Conservation (phyloP, 2,888 invertebrate genomes). For the Caenorhabditis angaria region DNA sequence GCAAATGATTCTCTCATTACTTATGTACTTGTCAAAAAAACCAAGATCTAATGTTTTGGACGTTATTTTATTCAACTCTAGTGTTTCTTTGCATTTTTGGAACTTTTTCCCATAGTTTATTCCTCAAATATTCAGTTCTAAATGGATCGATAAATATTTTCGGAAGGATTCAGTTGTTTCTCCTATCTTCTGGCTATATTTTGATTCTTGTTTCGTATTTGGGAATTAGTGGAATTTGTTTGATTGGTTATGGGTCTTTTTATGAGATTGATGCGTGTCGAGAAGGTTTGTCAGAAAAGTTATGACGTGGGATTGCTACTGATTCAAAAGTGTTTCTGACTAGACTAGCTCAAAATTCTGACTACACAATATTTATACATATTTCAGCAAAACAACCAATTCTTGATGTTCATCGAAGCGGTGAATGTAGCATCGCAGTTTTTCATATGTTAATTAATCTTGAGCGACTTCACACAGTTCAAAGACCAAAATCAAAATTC, state of each 20-base stretch:
- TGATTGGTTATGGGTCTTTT: background rate
- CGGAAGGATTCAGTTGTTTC: background rate
- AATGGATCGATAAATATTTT: background rate
- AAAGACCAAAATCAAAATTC: background rate
- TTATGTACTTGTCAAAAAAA: too few species aligned
- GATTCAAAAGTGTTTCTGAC: too few species aligned
- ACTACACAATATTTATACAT: too few species aligned
- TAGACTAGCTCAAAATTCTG: too few species aligned
- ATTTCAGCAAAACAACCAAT: background rate
- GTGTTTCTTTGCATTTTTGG: background rate
- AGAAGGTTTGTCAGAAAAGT: background rate
- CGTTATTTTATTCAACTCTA: background rate
- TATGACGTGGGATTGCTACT: too few species aligned
- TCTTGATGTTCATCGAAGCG: background rate
- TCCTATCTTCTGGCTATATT: background rate
- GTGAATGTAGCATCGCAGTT: background rate
- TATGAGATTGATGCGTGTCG: background rate
- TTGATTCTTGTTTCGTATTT: background rate
- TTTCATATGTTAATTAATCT: background rate
- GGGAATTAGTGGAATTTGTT: background rate
- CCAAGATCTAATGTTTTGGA: background rate
- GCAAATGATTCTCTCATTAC: too few species aligned
- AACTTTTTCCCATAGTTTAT: background rate
- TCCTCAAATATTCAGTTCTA: background rate
- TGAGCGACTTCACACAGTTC: background rate